Evolutionary conservation across 2,113 vertebrate genomes (phyloP).

Genomic region (Heliornis fulica): DNA sequence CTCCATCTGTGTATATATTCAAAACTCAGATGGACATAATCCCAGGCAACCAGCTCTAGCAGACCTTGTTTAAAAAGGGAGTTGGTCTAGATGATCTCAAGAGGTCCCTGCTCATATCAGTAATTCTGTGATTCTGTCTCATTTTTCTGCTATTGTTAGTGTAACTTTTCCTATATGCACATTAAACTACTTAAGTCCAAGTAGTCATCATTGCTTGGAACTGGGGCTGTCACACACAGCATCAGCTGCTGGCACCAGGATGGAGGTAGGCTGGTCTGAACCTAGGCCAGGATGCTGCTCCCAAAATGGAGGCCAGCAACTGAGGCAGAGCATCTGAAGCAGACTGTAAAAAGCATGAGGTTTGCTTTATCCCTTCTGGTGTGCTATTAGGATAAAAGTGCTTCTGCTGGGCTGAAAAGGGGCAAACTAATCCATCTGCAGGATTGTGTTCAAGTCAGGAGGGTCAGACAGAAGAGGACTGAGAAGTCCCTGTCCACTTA

Average conservation of each 20-base stretch:
- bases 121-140: neutral
- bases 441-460: fast-evolving
- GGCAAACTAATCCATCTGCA: neutral
- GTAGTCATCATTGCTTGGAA: neutral
- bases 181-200: fast-evolving
- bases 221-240: neutral
- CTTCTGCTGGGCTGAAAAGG: neutral
- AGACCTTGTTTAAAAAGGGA: neutral
- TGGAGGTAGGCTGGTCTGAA: neutral
- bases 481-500: neutral
- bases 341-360: neutral
- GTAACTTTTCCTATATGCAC: neutral
- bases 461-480: neutral
- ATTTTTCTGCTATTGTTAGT: neutral
- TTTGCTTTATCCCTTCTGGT: neutral
- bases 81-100: neutral
- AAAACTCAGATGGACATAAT: neutral
- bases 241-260: neutral
- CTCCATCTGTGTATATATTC: neutral
- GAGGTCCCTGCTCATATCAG: neutral
- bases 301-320: neutral
- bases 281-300: neutral
- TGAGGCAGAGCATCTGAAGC: neutral
- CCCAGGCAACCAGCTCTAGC: neutral
- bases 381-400: neutral